Conservation (phyloP, 2,888 invertebrate species). For the Sesia apiformis region DNA sequence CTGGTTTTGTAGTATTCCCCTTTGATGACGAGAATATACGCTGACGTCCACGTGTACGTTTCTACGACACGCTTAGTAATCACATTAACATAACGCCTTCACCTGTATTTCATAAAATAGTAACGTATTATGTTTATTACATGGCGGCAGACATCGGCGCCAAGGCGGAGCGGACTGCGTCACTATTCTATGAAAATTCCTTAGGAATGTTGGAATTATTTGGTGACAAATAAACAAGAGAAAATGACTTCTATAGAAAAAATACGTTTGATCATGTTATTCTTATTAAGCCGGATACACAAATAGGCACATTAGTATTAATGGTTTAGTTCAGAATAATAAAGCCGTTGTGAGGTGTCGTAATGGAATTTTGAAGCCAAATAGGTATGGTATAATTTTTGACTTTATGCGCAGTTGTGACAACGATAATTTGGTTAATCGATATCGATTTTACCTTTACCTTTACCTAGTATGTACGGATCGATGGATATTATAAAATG, state of each 20-base stretch:
- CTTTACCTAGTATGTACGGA: too few species aligned
- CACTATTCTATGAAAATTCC: conserved; percentile 24
- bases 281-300: conserved; percentile 21
- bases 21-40: not conserved
- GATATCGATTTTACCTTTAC: too few species aligned
- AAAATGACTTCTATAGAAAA: conserved; percentile 19
- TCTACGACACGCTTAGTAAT: conserved; percentile 1
- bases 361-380: conserved; percentile 10
- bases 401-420: conserved; percentile 1
- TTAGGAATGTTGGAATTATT: conserved; percentile 31
- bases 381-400: not conserved
- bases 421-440: not conserved
- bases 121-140: conserved; percentile 19
- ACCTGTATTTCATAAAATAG: conserved; percentile 15
- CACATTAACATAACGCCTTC: conserved; percentile 13
- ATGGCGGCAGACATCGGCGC: conserved; percentile 7
- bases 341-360: conserved; percentile 15
- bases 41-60: not conserved
- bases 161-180: conserved; percentile 9
- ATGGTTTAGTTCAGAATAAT: conserved; percentile 15
- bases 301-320: conserved; percentile 30
- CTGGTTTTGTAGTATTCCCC: not conserved
- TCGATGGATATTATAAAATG: too few species aligned
- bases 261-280: conserved; percentile 24
- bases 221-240: conserved; percentile 30